Base-by-base conservation (phyloP, 64 coral and sea anemone genomes). In the Dendronephthya gigantea region DNA sequence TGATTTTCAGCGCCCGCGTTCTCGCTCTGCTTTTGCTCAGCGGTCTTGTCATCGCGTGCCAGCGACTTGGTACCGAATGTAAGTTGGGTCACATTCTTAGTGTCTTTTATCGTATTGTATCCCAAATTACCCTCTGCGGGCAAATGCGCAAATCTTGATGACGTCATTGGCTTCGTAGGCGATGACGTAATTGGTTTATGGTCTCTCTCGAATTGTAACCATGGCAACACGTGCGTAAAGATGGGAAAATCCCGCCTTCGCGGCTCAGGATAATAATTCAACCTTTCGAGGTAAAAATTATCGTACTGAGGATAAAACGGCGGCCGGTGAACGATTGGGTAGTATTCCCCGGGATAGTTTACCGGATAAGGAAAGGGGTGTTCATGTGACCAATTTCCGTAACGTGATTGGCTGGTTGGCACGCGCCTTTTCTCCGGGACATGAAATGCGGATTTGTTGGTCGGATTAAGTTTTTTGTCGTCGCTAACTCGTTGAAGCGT, bases 161-260 rank as follows among this genome's bases (percentile, higher is more conserved):
- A 29, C 32, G 36, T 79, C 13, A 29, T 39, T 10, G 32, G 72
- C 36, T 45, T 45, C 4, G 4, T 45, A 4, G 41, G 41, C 41
- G 41, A 45, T 36, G 72, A 79, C 30, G 72, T 34, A 14, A 79
- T 39, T 19, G 72, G 72, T 39, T 79, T 79, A 79, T 33, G 37
- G 72, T 79, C 72, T 17, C 72, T 79, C 72, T 79, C 72, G 37
- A 79, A 79, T 17, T 34, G 72, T 39, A 39, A 79, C 72, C 72
- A 79, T 34, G 72, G 72, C 30, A 79, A 39, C 72, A 79, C 36
- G 32, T 79, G 72, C 15, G 32, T 79, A 39, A 79, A 79, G 0
- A 79, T 33, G 9, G 72, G 72, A 39, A 36, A 79, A 5, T 79
- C 72, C 19, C 36, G 72, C 72, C 72, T 39, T 29, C 72, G 25